Base-by-base conservation (phyloP, 1,140 invertebrate species). In the Zaprionus camerounensis region DNA sequence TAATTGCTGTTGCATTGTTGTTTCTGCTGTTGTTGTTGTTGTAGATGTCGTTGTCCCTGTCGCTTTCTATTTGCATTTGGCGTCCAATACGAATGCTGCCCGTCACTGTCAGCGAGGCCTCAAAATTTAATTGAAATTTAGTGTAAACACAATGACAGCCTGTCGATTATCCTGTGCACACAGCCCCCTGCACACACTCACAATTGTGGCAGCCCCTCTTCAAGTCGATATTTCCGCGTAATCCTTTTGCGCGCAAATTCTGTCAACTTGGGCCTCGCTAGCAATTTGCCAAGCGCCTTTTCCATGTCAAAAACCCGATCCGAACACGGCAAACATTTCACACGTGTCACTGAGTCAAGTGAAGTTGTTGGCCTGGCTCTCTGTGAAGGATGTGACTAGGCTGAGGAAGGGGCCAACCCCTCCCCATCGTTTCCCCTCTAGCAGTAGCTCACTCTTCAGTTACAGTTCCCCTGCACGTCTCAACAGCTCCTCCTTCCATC, bases 121-220 rank as follows among this genome's bases (percentile, higher is more conserved):
- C 87, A 84, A 76, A 84, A 84, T 90, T 88, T 88, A 88, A 88
- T 88, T 90, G 84, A 90, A 88, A 90, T 88, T 90, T 88, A 88
- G 85, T 88, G 84, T 90, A 88, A 88, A 88, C 85, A 84, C 69
- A 88, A 81, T 90, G 84, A 90, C 84, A 88, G 85, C 34, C 78
- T 76, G 81, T 90, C 85, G 85, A 90, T 88, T 88, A 90, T 90
- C 78, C 85, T 79, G 71, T 57, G 41, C 24, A 53, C 38, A 51
- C 9, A 34, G 51, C 15, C 53, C 26, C 12, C 55, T 41, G n/a
- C n/a, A 28, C n/a, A 41, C 34, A 20, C 41, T 41, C 41, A 11
- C 31, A 34, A 11, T 34, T 41, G 3, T 64, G 5, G 20, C 44
- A n/a, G 9, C 20, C 13, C 20, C 13, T 34, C 44, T 51, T 71